phyloP scores from a whole-genome alignment of 2,797 vertebrate species.

The Takifugu ocellatus region DNA sequence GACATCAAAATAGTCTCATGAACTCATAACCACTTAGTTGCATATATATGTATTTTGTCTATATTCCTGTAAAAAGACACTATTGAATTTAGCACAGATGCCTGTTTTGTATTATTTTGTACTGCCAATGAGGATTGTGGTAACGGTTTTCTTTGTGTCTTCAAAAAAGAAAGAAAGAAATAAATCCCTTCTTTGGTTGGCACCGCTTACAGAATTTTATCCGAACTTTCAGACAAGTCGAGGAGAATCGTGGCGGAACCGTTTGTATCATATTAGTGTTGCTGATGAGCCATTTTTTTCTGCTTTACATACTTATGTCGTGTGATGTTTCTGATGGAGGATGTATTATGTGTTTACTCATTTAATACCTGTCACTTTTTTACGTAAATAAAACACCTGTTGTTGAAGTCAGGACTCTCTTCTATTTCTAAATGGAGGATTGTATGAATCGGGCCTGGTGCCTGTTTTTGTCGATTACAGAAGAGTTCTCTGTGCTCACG shows the following conservation, averaged over 20 bases:
- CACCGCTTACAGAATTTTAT: slow-evolving; percentile 21
- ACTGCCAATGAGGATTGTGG: slow-evolving; percentile 38
- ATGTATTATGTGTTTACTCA: slow-evolving; percentile 60
- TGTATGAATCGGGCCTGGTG: too few relatives aligned
- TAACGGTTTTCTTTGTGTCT: slow-evolving; percentile 13
- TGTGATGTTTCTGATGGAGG: slow-evolving; percentile 46
- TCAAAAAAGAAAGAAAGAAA: background rate
- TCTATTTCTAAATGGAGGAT: background rate
- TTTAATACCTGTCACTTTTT: slow-evolving; percentile 57
- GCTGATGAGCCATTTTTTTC: slow-evolving; percentile 65
- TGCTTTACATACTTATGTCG: slow-evolving; percentile 52
- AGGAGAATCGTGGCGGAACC: slow-evolving; percentile 16
- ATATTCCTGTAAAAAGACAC: slow-evolving; percentile 47
- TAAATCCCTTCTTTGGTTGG: slow-evolving; percentile 43
- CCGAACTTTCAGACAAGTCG: slow-evolving; percentile 25
- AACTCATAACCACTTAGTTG: slow-evolving; percentile 11
- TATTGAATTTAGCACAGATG: slow-evolving; percentile 40
- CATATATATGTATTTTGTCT: slow-evolving; percentile 40
- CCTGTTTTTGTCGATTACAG: too few relatives aligned
- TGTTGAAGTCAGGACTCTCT: slow-evolving; percentile 21
- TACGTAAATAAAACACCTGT: slow-evolving; percentile 73
- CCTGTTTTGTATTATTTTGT: slow-evolving; percentile 33
- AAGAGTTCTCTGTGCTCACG: background rate
- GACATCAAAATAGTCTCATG: slow-evolving; percentile 79
- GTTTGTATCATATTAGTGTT: slow-evolving; percentile 62